Evolutionary conservation across 2,113 vertebrate species (phyloP), one percentile per base, ranked within the genome.

Genomic region (Hypocryptadius cinnamomeus): DNA sequence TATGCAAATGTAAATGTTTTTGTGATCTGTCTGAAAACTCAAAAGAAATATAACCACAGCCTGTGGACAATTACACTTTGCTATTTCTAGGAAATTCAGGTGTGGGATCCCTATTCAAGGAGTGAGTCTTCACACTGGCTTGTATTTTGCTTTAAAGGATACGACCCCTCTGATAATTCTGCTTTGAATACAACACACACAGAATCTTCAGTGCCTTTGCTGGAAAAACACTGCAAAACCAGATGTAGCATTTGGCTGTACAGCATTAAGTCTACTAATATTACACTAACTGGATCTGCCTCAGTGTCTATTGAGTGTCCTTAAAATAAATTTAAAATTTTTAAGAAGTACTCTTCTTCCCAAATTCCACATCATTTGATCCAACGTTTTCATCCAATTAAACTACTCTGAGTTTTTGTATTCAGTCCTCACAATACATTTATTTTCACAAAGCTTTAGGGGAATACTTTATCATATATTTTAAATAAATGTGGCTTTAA

Each of bases 231-330:
- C 30, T 44, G 51, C 27, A 93, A 86, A 92, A 87, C 27, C 64
- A 89, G 45, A 91, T 60, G 31, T 11, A 80, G 31, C 9, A 78
- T 54, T 94, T 92, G 70, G 64, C 60, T 85, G 39, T 28, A 68
- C 9, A 82, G 95, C 79, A 95, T 96, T 65, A 92, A 53, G 95
- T 57, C 91, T 91, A 89, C 94, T 94, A 94, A 95, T 91, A 87
- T 88, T 96, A 94, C 77, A 95, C 70, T 96, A 97, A 97, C 47
- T 90, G 25, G 35, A 83, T 68, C 50, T 69, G 44, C 42, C n/a
- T 88, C 64, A 69, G 27, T 7, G 61, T 91, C 77, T 87, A 86
- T 28, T 28, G 25, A 35, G 59, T 76, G 37, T 54, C 59, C 64
- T 89, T 81, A 89, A 87, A 94, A 88, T 24, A 82, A 82, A 87